A percentile compares a stretch with the other conserved stretches of the same genome.
Evolutionary conservation across 2,113 vertebrate species (phyloP).

Genomic region (Chamaea fasciata): DNA sequence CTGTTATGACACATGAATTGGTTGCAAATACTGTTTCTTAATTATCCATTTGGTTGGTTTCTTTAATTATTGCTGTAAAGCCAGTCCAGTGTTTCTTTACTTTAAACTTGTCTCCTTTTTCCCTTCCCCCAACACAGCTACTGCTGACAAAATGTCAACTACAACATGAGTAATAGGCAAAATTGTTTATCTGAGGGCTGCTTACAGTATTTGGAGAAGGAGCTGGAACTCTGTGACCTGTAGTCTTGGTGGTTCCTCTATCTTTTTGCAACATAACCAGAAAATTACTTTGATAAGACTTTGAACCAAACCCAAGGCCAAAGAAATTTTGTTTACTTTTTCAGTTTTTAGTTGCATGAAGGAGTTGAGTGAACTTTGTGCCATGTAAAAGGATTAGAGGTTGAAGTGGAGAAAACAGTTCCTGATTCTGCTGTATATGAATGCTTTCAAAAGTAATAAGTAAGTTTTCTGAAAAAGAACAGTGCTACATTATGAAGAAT

Average conservation of each 20-base stretch:
- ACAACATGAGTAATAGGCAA: background rate
- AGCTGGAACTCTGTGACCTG: background rate
- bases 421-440: background rate
- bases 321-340: constrained; percentile 28
- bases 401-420: background rate
- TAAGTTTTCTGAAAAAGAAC: background rate
- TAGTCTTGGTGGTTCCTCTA: background rate
- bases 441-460: background rate
- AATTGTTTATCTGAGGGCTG: background rate
- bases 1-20: background rate
- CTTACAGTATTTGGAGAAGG: background rate
- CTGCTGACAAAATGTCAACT: background rate
- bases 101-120: background rate
- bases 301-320: background rate
- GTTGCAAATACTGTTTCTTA: background rate
- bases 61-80: background rate
- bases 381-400: background rate
- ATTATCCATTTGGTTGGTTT: background rate
- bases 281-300: constrained; percentile 21
- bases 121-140: background rate
- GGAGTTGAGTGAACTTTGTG: background rate
- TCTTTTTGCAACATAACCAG: constrained; percentile 22
- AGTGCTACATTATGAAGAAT: background rate
- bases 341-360: background rate
- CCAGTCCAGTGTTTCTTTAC: background rate